A percentile compares a stretch with the other conserved stretches of the same genome.
Conservation (phyloP, 2,888 invertebrate species). For the Antitype chi region DNA sequence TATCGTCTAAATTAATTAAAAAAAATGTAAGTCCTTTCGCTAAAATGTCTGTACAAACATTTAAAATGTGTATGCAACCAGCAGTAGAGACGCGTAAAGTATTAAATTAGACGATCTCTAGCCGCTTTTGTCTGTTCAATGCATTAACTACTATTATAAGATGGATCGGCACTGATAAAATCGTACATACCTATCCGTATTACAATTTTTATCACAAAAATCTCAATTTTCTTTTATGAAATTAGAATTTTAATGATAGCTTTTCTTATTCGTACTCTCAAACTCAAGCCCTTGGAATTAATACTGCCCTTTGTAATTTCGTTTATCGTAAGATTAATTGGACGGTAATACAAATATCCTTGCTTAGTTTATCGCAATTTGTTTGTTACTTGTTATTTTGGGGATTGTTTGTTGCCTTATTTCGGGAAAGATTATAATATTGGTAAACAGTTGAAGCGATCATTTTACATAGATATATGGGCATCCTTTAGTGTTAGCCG, state of each 20-base stretch:
- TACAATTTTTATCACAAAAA: background rate
- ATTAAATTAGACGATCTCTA: background rate
- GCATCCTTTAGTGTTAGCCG: background rate
- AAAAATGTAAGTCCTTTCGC: background rate
- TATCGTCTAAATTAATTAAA: too few relatives aligned
- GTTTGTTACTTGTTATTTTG: constrained; percentile 15
- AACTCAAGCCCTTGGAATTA: constrained; percentile 19
- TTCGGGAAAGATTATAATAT: background rate
- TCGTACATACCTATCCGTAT: background rate
- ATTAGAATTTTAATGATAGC: background rate
- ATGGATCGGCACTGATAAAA: background rate
- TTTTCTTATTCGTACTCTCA: constrained; percentile 26
- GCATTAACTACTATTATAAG: background rate
- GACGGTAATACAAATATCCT: constrained; percentile 33
- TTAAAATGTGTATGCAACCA: background rate
- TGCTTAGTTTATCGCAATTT: constrained; percentile 37
- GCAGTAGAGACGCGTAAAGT: background rate
- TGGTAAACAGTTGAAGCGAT: constrained; percentile 1
- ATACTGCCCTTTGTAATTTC: constrained; percentile 52
- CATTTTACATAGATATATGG: background rate
- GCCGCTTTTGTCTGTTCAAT: background rate
- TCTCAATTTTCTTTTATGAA: background rate
- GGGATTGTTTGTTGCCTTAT: background rate
- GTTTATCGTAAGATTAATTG: constrained; percentile 56
- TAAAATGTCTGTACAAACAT: background rate